These are phyloP conservation scores for Salvelinus alpinus DNA, from an alignment of 2,113 vertebrate species.

Conservation along the genomic window DNA sequence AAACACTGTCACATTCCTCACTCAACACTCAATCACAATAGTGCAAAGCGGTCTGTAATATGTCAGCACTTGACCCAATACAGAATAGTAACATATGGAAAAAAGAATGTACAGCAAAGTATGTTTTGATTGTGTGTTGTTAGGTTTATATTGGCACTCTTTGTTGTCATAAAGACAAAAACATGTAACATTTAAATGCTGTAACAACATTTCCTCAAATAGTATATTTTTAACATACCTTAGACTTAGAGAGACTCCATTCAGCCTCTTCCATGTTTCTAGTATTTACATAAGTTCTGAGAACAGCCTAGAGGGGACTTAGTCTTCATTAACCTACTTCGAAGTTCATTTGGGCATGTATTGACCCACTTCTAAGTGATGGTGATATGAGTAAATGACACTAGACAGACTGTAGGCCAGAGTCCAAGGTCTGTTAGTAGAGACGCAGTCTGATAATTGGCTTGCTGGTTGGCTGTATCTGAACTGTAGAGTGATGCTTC, in stretches of 20 bases:
- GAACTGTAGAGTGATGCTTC: neutral
- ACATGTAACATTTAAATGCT: neutral
- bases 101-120: neutral
- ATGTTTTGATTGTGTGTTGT: neutral
- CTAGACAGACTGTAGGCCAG: neutral
- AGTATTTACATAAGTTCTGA: neutral
- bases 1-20: neutral
- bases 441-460: neutral
- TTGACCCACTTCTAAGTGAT: neutral
- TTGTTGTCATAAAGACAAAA: neutral
- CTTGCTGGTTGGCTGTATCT: neutral
- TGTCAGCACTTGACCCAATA: neutral
- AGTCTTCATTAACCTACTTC: no score
- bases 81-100: neutral
- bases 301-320: neutral
- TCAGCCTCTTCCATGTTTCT: neutral
- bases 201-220: neutral
- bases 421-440: neutral
- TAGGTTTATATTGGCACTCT: neutral
- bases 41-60: neutral
- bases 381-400: slow-evolving; percentile 1
- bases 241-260: neutral
- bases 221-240: neutral
- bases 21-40: neutral
- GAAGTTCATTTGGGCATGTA: neutral